Evolutionary conservation across 2,888 invertebrate genomes (phyloP).

Genomic region (Galeopsomyia nigrocyanea): DNA sequence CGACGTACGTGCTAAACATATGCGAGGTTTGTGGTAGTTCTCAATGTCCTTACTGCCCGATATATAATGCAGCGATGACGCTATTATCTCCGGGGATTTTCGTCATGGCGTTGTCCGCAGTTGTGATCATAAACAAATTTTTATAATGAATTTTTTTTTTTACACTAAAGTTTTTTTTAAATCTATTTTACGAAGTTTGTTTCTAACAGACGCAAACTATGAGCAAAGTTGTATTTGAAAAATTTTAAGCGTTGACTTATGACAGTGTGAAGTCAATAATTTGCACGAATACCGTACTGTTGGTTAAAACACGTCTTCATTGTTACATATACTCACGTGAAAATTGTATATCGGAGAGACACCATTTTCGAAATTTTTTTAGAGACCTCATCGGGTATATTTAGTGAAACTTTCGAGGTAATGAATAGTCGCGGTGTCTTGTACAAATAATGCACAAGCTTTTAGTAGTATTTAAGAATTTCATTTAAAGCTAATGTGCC

Average conservation of each 20-base stretch:
- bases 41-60: constrained; percentile 92
- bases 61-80: constrained; percentile 78
- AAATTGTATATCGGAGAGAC: constrained; percentile 2
- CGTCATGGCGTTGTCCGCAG: constrained; percentile 52
- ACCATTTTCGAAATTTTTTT: neutral
- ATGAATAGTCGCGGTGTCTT: constrained; percentile 15
- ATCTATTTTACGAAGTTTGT: neutral
- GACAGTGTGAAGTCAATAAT: constrained; percentile 14
- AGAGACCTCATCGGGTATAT: constrained; percentile 12
- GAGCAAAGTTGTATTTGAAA: constrained; percentile 13
- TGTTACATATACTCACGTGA: constrained; percentile 10
- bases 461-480: constrained; percentile 31
- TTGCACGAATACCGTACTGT: constrained; percentile 12
- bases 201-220: neutral
- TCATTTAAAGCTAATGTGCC: constrained; percentile 7
- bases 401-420: constrained; percentile 27
- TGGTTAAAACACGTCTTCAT: constrained; percentile 20
- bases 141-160: neutral
- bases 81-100: constrained; percentile 58
- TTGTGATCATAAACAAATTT: constrained; percentile 48
- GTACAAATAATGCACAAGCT: constrained; percentile 40
- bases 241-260: constrained; percentile 13
- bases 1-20: constrained; percentile 89
- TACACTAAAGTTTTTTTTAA: too few species aligned
- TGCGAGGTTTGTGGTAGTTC: constrained; percentile 96